Conservation (phyloP, 2,888 invertebrate genomes). For the Lepas anatifera region DNA sequence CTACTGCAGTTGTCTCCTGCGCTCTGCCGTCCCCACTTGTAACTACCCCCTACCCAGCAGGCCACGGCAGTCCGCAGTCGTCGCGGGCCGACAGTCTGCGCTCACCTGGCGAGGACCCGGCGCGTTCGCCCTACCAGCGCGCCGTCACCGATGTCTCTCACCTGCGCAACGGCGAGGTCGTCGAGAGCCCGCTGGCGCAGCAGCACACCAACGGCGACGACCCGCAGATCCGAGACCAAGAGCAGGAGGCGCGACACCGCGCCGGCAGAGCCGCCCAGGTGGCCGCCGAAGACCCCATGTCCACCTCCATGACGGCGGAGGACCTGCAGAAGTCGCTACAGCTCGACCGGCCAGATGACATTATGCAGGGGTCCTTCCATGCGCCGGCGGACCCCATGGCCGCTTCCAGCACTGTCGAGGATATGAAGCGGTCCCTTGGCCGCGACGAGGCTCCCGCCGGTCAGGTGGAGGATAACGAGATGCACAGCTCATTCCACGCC, state of each 20-base stretch:
- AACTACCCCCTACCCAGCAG: not conserved
- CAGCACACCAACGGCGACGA: not conserved
- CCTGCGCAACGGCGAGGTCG: not conserved
- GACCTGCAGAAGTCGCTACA: not conserved
- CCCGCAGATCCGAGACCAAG: not conserved
- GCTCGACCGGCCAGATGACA: not conserved
- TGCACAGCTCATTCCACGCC: too few relatives aligned
- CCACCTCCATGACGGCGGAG: not conserved
- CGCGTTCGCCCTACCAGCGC: not conserved
- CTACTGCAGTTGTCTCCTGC: too few relatives aligned
- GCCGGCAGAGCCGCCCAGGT: not conserved
- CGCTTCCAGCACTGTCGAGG: too few relatives aligned
- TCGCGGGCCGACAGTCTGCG: slow-evolving; percentile 1
- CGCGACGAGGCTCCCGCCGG: too few relatives aligned
- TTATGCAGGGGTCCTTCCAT: not conserved
- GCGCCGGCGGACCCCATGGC: too few relatives aligned
- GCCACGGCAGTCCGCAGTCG: not conserved
- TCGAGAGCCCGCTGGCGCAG: not conserved
- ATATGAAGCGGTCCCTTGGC: too few relatives aligned
- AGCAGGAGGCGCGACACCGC: too few relatives aligned
- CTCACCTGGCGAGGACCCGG: not conserved
- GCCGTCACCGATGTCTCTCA: not conserved
- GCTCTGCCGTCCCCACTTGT: not conserved
- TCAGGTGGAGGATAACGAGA: too few relatives aligned
- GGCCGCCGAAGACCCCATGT: not conserved